phyloP scores from a whole-genome alignment of 1,140 invertebrate genomes.

The Galleria mellonella region DNA sequence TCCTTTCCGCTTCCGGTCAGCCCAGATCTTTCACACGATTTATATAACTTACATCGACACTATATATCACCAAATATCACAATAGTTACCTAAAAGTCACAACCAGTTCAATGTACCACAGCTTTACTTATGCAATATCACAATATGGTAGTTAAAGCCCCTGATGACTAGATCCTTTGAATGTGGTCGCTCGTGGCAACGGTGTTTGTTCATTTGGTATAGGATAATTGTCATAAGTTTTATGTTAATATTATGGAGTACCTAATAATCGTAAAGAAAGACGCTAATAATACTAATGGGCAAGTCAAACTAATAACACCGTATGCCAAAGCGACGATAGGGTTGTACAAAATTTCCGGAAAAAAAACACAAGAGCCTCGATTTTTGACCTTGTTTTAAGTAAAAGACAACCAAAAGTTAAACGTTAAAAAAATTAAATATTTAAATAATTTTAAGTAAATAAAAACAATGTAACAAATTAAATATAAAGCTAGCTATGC shows the following conservation, averaged over 20 bases:
- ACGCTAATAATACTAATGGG: no score
- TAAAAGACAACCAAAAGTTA: conserved; percentile 73
- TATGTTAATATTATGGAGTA: no score
- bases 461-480: conserved; percentile 71
- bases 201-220: no score
- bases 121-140: conserved; percentile 69
- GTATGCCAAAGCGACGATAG: conserved; percentile 26
- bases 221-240: no score
- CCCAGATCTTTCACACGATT: conserved; percentile 21
- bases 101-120: conserved; percentile 65
- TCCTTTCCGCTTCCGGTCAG: conserved; percentile 29
- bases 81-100: conserved; percentile 69
- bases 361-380: conserved; percentile 49
- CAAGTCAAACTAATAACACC: conserved; percentile 12
- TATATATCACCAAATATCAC: conserved; percentile 65
- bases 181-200: conserved; percentile 10
- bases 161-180: conserved; percentile 36
- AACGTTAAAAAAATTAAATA: conserved; percentile 69
- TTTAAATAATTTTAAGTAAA: conserved; percentile 70
- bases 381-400: conserved; percentile 67
- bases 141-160: conserved; percentile 30
- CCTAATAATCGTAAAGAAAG: no score
- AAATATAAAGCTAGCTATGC: conserved; percentile 71
- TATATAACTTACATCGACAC: conserved; percentile 21
- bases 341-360: conserved; percentile 53